phyloP scores from a whole-genome alignment of 2,888 invertebrate genomes.

The Drosophila testacea region DNA sequence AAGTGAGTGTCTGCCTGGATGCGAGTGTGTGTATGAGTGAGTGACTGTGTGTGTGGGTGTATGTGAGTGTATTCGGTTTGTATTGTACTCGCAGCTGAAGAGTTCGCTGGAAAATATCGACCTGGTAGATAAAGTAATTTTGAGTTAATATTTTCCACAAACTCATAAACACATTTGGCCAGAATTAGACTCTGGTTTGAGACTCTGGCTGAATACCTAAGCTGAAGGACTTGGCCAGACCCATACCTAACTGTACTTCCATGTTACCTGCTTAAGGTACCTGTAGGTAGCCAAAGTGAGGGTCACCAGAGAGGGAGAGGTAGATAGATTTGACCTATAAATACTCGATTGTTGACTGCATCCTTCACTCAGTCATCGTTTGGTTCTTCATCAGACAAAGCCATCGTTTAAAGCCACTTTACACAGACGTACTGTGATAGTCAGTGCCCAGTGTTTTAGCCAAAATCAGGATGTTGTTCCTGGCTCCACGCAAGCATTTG shows the following conservation, averaged over 20 bases:
- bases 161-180: conserved; percentile 68
- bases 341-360: conserved; percentile 12
- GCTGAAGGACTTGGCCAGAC: conserved; percentile 54
- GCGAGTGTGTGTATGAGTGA: not conserved
- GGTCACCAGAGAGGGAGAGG: conserved; percentile 2
- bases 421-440: conserved; percentile 43
- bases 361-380: conserved; percentile 64
- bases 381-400: conserved; percentile 26
- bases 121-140: conserved; percentile 38
- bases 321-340: conserved; percentile 28
- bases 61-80: conserved; percentile 27
- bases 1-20: conserved; percentile 20
- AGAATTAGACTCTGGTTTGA: not conserved
- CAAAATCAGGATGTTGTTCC: conserved; percentile 61
- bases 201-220: conserved; percentile 59
- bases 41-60: not conserved
- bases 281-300: no score
- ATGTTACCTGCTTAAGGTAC: not conserved
- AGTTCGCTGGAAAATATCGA: conserved; percentile 41
- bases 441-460: conserved; percentile 45
- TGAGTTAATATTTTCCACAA: conserved; percentile 64
- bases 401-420: conserved; percentile 1
- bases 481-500: conserved; percentile 76
- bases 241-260: conserved; percentile 25
- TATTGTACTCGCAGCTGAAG: conserved; percentile 7